phyloP scores from a whole-genome alignment of 2,113 vertebrate genomes.

The Geothlypis trichas region DNA sequence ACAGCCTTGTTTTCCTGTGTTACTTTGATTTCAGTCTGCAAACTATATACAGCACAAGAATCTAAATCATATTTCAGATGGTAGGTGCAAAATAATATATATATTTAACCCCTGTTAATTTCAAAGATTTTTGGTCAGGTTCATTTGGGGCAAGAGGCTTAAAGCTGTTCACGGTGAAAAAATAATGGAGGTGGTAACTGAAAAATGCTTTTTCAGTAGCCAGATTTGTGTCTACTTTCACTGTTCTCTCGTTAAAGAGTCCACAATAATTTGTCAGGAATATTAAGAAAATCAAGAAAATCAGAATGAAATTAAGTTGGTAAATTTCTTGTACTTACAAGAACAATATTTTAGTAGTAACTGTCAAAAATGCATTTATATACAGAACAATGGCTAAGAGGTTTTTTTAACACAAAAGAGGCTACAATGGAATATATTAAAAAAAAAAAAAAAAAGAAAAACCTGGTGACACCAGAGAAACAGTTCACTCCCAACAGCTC shows the following conservation, averaged over 20 bases:
- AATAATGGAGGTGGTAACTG: not conserved
- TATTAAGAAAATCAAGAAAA: not conserved
- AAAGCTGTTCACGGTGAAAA: not conserved
- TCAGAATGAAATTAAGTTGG: not conserved
- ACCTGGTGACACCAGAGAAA: not conserved
- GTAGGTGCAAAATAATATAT: not conserved
- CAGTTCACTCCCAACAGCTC: not conserved
- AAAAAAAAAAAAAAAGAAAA: not conserved
- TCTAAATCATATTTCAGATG: not conserved
- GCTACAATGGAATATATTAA: not conserved
- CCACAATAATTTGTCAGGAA: not conserved
- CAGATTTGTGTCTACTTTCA: not conserved
- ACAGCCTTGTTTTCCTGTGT: not conserved
- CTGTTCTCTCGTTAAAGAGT: not conserved
- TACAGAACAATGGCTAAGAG: not conserved
- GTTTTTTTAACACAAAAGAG: not conserved
- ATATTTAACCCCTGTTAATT: not conserved
- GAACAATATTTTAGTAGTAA: not conserved
- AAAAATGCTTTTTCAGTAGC: not conserved
- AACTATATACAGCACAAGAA: not conserved
- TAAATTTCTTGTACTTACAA: not conserved
- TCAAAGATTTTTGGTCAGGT: not conserved
- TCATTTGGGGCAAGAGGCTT: not conserved
- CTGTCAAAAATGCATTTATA: accelerated
- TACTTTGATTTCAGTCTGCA: not conserved